phyloP scores from a whole-genome alignment of 2,888 invertebrate genomes.

The Nephrotoma guestfalica region DNA sequence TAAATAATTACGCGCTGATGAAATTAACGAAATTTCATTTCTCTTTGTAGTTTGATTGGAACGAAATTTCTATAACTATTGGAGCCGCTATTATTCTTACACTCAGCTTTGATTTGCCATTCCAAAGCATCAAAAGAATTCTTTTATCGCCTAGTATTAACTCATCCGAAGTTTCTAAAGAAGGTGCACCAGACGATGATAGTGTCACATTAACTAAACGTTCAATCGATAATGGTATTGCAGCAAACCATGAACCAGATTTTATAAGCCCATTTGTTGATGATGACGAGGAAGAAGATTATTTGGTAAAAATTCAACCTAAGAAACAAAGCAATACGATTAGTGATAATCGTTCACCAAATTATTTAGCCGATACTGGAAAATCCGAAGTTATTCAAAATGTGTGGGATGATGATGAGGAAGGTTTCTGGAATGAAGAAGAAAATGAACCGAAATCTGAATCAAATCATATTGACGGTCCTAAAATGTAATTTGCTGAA shows the following conservation, averaged over 20 bases:
- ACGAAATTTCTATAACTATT: slow-evolving; percentile 1
- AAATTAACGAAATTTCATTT: not conserved
- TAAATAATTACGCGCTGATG: not conserved
- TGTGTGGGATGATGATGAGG: slow-evolving; percentile 25
- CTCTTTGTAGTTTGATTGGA: slow-evolving; percentile 18
- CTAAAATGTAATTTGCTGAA: not conserved
- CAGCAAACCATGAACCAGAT: not conserved
- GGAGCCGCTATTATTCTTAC: slow-evolving; percentile 35
- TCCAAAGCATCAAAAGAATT: slow-evolving; percentile 33
- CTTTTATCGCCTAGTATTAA: not conserved
- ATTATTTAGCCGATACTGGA: not conserved
- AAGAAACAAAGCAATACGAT: not conserved
- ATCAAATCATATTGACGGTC: not conserved
- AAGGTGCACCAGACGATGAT: not conserved
- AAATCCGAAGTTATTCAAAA: not conserved
- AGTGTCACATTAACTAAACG: not conserved
- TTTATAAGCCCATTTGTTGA: slow-evolving; percentile 6
- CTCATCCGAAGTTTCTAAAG: not conserved
- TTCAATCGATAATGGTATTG: not conserved
- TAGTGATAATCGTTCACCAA: not conserved
- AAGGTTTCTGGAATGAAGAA: slow-evolving; percentile 22
- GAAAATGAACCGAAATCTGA: not conserved
- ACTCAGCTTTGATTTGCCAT: slow-evolving; percentile 48
- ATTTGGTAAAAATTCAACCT: not conserved
- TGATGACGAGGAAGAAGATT: slow-evolving; percentile 3